These are phyloP conservation scores for Dynastes tityus DNA, from an alignment of 2,888 invertebrate genomes.

Conservation along the genomic window DNA sequence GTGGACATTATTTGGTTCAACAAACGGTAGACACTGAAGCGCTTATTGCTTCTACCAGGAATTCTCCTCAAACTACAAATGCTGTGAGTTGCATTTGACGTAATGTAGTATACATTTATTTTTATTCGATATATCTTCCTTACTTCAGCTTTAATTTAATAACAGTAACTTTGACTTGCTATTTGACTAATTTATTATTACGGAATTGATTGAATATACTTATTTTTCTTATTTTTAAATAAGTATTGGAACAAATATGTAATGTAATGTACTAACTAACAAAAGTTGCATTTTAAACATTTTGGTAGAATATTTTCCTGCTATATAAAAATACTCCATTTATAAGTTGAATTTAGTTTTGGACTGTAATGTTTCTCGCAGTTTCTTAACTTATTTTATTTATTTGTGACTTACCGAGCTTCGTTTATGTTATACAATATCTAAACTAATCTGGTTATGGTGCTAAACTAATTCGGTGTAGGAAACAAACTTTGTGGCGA, in stretches of 20 bases:
- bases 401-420: constrained; percentile 23
- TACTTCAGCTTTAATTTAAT: background rate
- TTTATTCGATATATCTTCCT: background rate
- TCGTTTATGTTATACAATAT: constrained; percentile 10
- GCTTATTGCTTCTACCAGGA: constrained; percentile 75
- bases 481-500: constrained; percentile 73
- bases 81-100: constrained; percentile 73
- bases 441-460: constrained; percentile 49
- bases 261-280: background rate
- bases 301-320: too few relatives aligned
- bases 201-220: too few relatives aligned
- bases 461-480: constrained; percentile 63
- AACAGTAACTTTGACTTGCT: background rate
- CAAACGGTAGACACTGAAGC: constrained; percentile 77
- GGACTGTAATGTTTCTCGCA: background rate
- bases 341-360: background rate
- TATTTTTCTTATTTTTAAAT: too few relatives aligned
- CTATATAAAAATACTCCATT: too few relatives aligned
- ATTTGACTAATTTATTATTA: background rate
- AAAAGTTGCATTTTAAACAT: background rate
- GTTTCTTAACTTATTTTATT: constrained; percentile 19
- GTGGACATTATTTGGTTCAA: constrained; percentile 81
- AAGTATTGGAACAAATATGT: background rate
- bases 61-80: constrained; percentile 80
- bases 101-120: background rate